phyloP scores from a whole-genome alignment of 1,140 invertebrate genomes.

The Calosoma granatense region DNA sequence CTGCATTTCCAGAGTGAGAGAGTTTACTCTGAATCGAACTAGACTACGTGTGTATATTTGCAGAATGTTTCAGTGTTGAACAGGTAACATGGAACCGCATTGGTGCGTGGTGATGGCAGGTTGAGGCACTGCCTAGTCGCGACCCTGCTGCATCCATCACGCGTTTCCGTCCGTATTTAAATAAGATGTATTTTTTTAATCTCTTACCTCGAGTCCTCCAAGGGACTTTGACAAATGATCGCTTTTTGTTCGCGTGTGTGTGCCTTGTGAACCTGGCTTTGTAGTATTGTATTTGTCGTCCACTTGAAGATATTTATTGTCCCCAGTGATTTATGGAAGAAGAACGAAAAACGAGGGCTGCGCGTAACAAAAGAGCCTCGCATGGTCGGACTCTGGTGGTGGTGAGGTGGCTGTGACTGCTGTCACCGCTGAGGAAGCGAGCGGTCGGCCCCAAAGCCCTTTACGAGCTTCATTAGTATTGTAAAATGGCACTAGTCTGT shows the following conservation, averaged over 20 bases:
- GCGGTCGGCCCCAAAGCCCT: neutral
- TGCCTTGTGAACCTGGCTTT: slow-evolving; percentile 14
- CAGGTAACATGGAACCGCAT: neutral
- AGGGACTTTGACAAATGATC: slow-evolving; percentile 20
- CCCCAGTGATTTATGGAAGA: slow-evolving; percentile 22
- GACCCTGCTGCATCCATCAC: slow-evolving; percentile 17
- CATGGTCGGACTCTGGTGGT: neutral
- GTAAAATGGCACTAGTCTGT: neutral
- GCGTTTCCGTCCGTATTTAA: slow-evolving; percentile 19
- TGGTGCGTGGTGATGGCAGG: neutral
- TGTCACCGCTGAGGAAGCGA: neutral
- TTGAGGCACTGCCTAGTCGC: neutral
- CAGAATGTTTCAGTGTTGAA: too few species aligned
- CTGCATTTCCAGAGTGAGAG: too few species aligned
- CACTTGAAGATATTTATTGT: slow-evolving; percentile 29
- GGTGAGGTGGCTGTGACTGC: neutral
- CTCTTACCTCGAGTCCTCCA: slow-evolving; percentile 17
- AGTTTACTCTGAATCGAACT: too few species aligned
- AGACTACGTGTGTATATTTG: too few species aligned
- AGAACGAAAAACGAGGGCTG: neutral
- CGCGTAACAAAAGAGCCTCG: neutral
- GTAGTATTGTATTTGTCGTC: slow-evolving; percentile 28
- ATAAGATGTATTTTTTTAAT: slow-evolving; percentile 25
- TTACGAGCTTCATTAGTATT: neutral
- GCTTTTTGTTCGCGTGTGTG: slow-evolving; percentile 12